Percentiles rank a stretch among this genome's conserved stretches.
Conservation (phyloP, 2,797 vertebrate genomes). For the Anomalospiza imberbis region DNA sequence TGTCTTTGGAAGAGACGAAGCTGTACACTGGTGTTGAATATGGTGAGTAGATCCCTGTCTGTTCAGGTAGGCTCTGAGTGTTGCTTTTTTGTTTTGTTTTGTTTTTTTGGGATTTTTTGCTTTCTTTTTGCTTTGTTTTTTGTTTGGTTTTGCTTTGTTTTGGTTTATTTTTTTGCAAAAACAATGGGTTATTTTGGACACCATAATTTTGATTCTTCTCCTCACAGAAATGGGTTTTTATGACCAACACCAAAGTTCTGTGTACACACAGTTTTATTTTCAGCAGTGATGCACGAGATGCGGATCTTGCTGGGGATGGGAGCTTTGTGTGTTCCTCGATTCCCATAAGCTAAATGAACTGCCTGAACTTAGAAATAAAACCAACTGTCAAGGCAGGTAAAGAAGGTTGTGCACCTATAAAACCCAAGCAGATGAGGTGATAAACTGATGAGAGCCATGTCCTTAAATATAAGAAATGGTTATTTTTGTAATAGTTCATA, state of each 20-base stretch:
- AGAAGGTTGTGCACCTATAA: neutral
- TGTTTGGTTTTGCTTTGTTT: neutral
- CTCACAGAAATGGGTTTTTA: neutral
- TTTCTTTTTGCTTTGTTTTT: neutral
- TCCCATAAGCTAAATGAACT: neutral
- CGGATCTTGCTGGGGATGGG: neutral
- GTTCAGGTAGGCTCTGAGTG: neutral
- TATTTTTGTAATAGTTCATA: neutral
- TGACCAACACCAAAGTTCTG: neutral
- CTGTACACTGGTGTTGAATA: slow-evolving; percentile 90
- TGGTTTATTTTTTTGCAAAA: neutral
- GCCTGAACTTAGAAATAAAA: neutral
- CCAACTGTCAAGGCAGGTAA: neutral
- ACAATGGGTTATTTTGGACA: neutral
- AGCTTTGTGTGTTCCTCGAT: neutral
- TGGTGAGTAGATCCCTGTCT: slow-evolving; percentile 74
- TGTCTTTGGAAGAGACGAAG: slow-evolving; percentile 89
- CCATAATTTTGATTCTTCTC: neutral
- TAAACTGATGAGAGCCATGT: neutral
- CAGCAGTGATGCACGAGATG: neutral
- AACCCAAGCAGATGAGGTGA: neutral
- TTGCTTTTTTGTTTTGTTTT: neutral
- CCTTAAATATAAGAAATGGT: neutral
- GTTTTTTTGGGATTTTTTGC: neutral
- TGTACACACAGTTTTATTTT: neutral